Evolutionary conservation across 2,797 vertebrate genomes (phyloP), one percentile per base, ranked within the genome.

Genomic region (Kryptolebias ocellatus): DNA sequence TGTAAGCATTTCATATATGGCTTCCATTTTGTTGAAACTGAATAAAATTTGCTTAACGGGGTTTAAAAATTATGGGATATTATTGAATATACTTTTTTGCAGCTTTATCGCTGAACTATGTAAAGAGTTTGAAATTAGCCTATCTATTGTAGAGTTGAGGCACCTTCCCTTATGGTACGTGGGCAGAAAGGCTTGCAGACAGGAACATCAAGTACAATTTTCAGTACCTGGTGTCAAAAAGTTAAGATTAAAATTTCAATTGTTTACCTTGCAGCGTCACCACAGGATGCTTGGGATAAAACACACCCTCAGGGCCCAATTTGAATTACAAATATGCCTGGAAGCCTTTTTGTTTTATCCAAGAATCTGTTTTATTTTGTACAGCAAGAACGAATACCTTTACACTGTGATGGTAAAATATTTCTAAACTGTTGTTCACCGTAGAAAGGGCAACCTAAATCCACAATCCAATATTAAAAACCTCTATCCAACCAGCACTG

Each of bases 241-340:
- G 61, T 70, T 81, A 66, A 66, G 68, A 77, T 83, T 65, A 78
- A 74, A 84, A 47, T 81, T 82, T 73, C 10, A 76, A 66, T 62
- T 56, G 53, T 86, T 86, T 89, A 66, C 67, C 77, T 71, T 60
- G 55, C 50, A 90, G 83, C 47, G 39, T 77, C 68, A 42, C 74
- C 12, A 53, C 74, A 76, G 81, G 80, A 81, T 56, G 67, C 67
- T 11, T 7, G 53, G 67, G 51, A 86, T 69, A 64, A 80, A 74
- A 76, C 64, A 63, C 37, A 67, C 81, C 77, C 67, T 78, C 60
- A 72, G 78, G 80, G 77, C 82, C 75, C 71, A 83, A 83, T 87
- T 71, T 87, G 79, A 92, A 91, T 89, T 76, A 82, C 79, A 87
- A 90, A 90, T 87, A 51, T 67, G 57, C 53, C 80, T 65, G 18